Percentiles rank a stretch among this genome's conserved stretches.
These are phyloP conservation scores for Amphilophus citrinellus DNA, from an alignment of 2,113 vertebrate genomes.

Conservation along the genomic window DNA sequence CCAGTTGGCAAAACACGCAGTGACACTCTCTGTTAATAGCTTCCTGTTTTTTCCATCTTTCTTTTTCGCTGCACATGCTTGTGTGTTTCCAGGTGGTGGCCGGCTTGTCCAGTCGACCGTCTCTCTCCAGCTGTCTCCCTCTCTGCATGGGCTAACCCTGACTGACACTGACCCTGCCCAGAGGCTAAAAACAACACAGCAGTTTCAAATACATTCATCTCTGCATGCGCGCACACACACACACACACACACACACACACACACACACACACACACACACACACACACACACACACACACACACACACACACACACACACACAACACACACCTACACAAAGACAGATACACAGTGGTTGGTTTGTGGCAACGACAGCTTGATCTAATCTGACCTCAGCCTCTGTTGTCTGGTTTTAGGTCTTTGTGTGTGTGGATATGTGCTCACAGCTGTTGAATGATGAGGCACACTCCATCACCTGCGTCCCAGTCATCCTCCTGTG, in stretches of 20 bases:
- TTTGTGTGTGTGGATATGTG: constrained; percentile 39
- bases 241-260: background rate
- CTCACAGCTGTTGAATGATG: constrained; percentile 60
- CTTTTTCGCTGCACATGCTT: background rate
- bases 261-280: too few relatives aligned
- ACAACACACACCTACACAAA: constrained; percentile 7
- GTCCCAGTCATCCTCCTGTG: constrained; percentile 39
- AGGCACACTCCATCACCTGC: constrained; percentile 61
- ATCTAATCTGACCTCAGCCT: constrained; percentile 56
- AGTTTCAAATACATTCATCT: constrained; percentile 20
- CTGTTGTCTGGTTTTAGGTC: constrained; percentile 28
- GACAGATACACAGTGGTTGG: constrained; percentile 22
- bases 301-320: background rate
- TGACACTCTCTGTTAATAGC: constrained; percentile 4
- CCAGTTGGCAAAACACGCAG: background rate
- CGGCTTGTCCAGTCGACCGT: constrained; percentile 52
- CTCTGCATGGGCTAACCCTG: constrained; percentile 46
- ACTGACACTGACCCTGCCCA: constrained; percentile 52
- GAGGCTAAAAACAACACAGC: constrained; percentile 52
- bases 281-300: background rate
- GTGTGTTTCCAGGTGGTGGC: constrained; percentile 53
- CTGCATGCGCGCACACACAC: background rate
- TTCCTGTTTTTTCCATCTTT: background rate
- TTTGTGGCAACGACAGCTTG: constrained; percentile 43
- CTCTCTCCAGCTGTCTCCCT: constrained; percentile 59